phyloP scores from a whole-genome alignment of 1,140 invertebrate genomes.

The Amphibalanus amphitrite region DNA sequence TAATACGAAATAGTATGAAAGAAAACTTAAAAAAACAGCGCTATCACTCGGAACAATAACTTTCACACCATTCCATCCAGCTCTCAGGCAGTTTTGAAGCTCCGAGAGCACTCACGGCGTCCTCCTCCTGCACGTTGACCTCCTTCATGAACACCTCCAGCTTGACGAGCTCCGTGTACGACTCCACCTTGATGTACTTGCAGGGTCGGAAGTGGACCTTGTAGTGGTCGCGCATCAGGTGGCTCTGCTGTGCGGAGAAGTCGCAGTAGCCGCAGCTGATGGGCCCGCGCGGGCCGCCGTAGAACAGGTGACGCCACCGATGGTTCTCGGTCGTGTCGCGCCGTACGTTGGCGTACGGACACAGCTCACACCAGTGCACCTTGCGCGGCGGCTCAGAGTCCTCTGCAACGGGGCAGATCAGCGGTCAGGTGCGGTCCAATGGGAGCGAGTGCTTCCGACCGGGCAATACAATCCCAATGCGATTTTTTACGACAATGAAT shows the following conservation, averaged over 20 bases:
- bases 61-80: too few species aligned
- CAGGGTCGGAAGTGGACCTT: constrained; percentile 48
- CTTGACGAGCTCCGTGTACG: constrained; percentile 16
- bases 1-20: too few species aligned
- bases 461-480: neutral
- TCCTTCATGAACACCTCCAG: constrained; percentile 14
- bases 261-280: constrained; percentile 50
- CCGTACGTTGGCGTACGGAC: constrained; percentile 54
- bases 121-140: neutral
- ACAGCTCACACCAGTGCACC: constrained; percentile 44
- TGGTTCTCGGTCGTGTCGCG: constrained; percentile 56
- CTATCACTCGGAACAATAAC: too few species aligned
- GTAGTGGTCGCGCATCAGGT: constrained; percentile 58
- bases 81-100: too few species aligned
- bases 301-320: constrained; percentile 46
- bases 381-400: constrained; percentile 25
- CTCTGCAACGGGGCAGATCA: neutral
- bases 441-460: neutral
- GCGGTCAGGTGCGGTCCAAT: neutral
- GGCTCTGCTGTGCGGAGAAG: constrained; percentile 54
- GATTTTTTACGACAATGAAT: neutral
- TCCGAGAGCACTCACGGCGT: neutral
- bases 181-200: constrained; percentile 17
- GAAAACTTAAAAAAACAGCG: too few species aligned
- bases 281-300: constrained; percentile 29